Evolutionary conservation across 2,113 vertebrate species (phyloP).

Genomic region (Alligator mississippiensis): DNA sequence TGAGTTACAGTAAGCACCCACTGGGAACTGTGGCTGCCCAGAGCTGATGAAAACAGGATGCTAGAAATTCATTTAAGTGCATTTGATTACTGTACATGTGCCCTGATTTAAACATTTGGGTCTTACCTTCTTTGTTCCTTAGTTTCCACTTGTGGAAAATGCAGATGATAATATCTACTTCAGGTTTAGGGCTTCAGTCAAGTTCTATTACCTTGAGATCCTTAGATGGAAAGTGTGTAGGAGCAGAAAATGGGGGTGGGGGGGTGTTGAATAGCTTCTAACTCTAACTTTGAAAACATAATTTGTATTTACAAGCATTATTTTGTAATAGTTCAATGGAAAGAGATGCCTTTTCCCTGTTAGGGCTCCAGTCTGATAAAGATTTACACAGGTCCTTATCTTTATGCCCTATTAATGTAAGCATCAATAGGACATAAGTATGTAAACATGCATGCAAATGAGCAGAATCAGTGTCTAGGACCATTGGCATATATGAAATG

Average conservation of each 20-base stretch:
- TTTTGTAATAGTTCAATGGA: neutral
- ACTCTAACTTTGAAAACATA: neutral
- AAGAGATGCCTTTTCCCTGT: neutral
- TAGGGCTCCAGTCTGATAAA: neutral
- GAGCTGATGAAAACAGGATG: neutral
- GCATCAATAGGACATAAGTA: accelerated
- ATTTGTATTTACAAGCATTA: neutral
- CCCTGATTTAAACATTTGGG: neutral
- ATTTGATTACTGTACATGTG: too few species aligned
- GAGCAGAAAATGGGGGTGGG: neutral
- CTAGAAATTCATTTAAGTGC: neutral
- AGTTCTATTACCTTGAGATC: neutral
- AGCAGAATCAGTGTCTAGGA: accelerated
- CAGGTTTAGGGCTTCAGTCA: neutral
- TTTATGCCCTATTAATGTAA: too few species aligned
- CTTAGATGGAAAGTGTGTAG: neutral
- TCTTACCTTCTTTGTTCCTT: neutral
- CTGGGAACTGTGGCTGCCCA: neutral
- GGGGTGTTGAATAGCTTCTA: neutral
- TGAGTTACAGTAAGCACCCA: neutral
- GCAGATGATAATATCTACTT: neutral
- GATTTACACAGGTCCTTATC: neutral
- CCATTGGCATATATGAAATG: neutral
- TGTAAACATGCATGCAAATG: neutral
- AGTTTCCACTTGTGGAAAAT: neutral